Percentiles rank a stretch among this genome's conserved stretches.
Conservation (phyloP, 2,797 vertebrate species). For the Tapera naevia region DNA sequence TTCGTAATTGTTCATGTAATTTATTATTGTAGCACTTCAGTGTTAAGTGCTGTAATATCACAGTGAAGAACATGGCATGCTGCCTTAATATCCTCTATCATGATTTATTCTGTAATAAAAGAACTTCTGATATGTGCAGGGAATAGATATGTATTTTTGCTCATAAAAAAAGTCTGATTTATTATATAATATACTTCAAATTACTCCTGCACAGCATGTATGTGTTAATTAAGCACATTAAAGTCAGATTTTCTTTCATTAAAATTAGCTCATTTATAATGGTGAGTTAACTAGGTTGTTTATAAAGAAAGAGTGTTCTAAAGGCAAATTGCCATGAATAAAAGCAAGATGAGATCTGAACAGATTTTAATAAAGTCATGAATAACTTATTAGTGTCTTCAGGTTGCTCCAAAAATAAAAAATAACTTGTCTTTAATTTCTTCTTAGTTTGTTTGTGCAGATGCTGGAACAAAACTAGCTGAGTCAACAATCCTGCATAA, state of each 20-base stretch:
- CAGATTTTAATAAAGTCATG: slow-evolving; percentile 36
- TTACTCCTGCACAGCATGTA: not conserved
- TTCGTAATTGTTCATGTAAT: not conserved
- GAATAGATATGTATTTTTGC: not conserved
- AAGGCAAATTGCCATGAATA: slow-evolving; percentile 5
- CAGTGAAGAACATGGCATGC: not conserved
- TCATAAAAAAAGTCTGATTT: not conserved
- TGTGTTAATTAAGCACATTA: not conserved
- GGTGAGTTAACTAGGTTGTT: not conserved
- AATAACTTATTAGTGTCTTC: slow-evolving; percentile 50
- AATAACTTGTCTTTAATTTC: slow-evolving; percentile 65
- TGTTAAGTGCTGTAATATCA: not conserved
- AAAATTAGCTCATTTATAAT: slow-evolving; percentile 14
- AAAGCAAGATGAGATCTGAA: slow-evolving; percentile 28
- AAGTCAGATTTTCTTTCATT: not conserved
- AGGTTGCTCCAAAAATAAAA: slow-evolving; percentile 49
- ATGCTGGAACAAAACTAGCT: slow-evolving; percentile 94
- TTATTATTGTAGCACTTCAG: not conserved
- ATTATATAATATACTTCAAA: not conserved
- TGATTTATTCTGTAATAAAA: not conserved
- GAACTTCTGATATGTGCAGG: not conserved
- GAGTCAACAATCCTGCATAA: slow-evolving; percentile 98
- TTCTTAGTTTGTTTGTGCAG: slow-evolving; percentile 95
- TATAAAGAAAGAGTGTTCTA: not conserved
- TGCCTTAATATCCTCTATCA: not conserved